phyloP scores from a whole-genome alignment of 53 echinoderm and acorn worm genomes.

The Pentamera pediparva region DNA sequence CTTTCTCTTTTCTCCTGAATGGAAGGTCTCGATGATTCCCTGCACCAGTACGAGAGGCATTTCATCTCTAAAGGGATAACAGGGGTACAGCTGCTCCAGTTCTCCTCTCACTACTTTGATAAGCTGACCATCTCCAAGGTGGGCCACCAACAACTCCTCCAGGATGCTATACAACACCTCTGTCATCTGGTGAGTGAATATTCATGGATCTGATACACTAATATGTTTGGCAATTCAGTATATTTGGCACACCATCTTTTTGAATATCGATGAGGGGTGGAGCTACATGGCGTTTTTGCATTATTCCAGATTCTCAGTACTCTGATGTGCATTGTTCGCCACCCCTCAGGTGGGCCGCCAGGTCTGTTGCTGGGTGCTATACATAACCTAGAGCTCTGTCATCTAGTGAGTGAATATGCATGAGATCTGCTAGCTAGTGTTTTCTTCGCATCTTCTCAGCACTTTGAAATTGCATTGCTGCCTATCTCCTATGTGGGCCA shows the following conservation, averaged over 20 bases:
- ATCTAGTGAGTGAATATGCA: too few relatives aligned
- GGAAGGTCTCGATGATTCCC: constrained; percentile 56
- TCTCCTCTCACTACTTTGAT: constrained; percentile 61
- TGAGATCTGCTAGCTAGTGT: too few relatives aligned
- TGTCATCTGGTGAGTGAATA: constrained; percentile 60
- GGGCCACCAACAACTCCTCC: constrained; percentile 84
- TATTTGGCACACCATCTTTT: too few relatives aligned
- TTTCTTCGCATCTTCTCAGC: constrained; percentile 49
- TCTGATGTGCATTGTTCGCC: too few relatives aligned
- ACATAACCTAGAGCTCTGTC: too few relatives aligned
- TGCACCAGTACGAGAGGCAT: constrained; percentile 46
- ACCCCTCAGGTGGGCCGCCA: too few relatives aligned
- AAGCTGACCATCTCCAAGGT: constrained; percentile 63
- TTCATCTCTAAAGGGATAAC: constrained; percentile 44
- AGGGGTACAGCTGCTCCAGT: constrained; percentile 52
- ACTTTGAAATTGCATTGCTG: constrained; percentile 67
- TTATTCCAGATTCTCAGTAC: too few relatives aligned
- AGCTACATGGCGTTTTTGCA: too few relatives aligned
- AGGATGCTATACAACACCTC: constrained; percentile 70
- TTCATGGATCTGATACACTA: too few relatives aligned
- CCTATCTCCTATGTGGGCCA: constrained; percentile 73
- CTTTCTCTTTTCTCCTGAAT: background rate
- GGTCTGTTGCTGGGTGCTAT: too few relatives aligned
- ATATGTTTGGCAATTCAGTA: too few relatives aligned
- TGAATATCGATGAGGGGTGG: too few relatives aligned